phyloP scores from a whole-genome alignment of 2,113 vertebrate genomes.

The Pandion haliaetus region DNA sequence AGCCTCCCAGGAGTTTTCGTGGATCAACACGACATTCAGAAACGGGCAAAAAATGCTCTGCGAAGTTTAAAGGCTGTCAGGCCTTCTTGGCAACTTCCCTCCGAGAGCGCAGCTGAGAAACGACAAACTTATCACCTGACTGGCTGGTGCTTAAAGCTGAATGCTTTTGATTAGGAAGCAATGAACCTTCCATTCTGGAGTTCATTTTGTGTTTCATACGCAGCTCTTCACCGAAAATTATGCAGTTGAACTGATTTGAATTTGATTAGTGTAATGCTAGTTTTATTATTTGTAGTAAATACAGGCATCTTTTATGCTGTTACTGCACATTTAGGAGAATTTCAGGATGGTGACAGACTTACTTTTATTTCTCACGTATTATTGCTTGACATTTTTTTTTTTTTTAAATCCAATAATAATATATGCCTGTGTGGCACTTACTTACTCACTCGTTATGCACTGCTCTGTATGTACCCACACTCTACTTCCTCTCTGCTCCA shows the following conservation, averaged over 20 bases:
- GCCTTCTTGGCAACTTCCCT: slow-evolving; percentile 40
- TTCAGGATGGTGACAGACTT: background rate
- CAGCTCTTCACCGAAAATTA: slow-evolving; percentile 42
- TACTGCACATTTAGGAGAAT: slow-evolving; percentile 19
- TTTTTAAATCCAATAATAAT: background rate
- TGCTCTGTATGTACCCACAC: background rate
- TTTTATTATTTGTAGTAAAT: slow-evolving; percentile 60
- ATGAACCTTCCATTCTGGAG: slow-evolving; percentile 42
- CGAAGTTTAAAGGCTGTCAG: slow-evolving; percentile 38
- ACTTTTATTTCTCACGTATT: slow-evolving; percentile 22
- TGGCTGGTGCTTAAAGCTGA: slow-evolving; percentile 60
- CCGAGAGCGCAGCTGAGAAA: slow-evolving; percentile 22
- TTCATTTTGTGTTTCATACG: slow-evolving; percentile 55
- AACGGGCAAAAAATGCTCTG: slow-evolving; percentile 28
- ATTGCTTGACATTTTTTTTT: slow-evolving; percentile 1
- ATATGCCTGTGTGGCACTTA: background rate
- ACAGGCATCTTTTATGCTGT: background rate
- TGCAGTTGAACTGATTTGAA: slow-evolving; percentile 26
- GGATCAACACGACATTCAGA: background rate
- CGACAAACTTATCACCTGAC: slow-evolving; percentile 50
- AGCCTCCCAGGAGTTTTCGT: background rate
- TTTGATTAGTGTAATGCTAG: slow-evolving; percentile 40
- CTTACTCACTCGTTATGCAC: background rate
- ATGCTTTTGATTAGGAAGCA: slow-evolving; percentile 52
- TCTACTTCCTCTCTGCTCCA: background rate